A percentile compares a stretch with the other conserved stretches of the same genome.
phyloP scores from a whole-genome alignment of 2,113 vertebrate genomes.

The Eubucco bourcierii region DNA sequence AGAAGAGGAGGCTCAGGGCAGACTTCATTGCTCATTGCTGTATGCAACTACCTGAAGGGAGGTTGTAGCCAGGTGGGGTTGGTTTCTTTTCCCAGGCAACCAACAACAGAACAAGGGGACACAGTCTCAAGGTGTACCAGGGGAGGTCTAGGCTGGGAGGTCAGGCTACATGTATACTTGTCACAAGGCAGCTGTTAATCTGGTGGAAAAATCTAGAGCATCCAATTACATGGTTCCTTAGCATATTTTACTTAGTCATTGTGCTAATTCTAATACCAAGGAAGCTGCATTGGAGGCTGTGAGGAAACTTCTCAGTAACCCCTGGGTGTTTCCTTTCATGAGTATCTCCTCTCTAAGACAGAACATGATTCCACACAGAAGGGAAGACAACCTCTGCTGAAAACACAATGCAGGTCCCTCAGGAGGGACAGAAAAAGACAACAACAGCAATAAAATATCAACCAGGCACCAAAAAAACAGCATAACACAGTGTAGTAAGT shows the following conservation, averaged over 20 bases:
- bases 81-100: too few relatives aligned
- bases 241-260: conserved; percentile 32
- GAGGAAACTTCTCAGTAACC: conserved; percentile 32
- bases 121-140: too few relatives aligned
- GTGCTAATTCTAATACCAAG: background rate
- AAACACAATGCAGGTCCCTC: background rate
- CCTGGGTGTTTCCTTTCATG: conserved; percentile 46
- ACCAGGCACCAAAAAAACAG: background rate
- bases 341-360: background rate
- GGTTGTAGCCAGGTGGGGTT: too few relatives aligned
- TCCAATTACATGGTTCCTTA: conserved; percentile 31
- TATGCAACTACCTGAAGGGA: too few relatives aligned
- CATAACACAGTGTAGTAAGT: background rate
- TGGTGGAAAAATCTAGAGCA: conserved; percentile 53
- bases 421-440: background rate
- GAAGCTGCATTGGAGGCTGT: background rate
- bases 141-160: too few relatives aligned
- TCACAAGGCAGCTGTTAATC: conserved; percentile 16
- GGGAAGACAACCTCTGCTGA: background rate
- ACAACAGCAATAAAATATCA: background rate
- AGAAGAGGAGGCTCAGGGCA: too few relatives aligned
- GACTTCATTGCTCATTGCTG: too few relatives aligned
- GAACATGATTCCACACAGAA: background rate
- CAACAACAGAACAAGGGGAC: too few relatives aligned
- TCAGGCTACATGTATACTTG: background rate